phyloP scores from a whole-genome alignment of 2,797 vertebrate genomes.

The Sparidentex hasta region DNA sequence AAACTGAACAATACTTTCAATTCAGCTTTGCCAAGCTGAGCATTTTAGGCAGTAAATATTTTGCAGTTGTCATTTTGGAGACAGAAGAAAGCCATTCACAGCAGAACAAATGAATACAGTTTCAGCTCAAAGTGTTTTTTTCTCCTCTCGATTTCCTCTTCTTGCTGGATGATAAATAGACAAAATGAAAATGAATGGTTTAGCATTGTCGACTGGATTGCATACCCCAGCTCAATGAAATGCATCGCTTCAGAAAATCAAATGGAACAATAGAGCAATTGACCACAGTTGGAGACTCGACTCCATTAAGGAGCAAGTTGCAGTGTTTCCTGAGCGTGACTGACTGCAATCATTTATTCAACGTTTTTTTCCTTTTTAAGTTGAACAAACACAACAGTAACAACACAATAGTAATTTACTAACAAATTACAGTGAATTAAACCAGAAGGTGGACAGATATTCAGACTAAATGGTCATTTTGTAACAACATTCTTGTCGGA shows the following conservation, averaged over 20 bases:
- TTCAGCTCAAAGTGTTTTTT: constrained; percentile 32
- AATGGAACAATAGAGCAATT: constrained; percentile 58
- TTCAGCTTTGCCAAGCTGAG: constrained; percentile 43
- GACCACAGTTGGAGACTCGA: constrained; percentile 30
- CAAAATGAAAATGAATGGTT: constrained; percentile 72
- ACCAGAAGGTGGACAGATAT: constrained; percentile 1
- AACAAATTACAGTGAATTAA: constrained; percentile 22
- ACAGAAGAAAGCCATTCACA: constrained; percentile 46
- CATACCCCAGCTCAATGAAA: constrained; percentile 56
- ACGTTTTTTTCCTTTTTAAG: constrained; percentile 20
- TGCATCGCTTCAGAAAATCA: constrained; percentile 64
- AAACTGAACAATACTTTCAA: constrained; percentile 46
- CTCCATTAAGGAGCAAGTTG: constrained; percentile 23
- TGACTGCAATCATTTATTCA: constrained; percentile 48
- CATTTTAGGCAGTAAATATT: constrained; percentile 50
- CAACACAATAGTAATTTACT: not conserved
- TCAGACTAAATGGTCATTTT: constrained; percentile 8
- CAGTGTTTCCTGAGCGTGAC: constrained; percentile 25
- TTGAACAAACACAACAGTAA: no score
- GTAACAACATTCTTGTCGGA: not conserved
- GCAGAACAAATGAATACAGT: constrained; percentile 61
- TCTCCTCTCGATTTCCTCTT: constrained; percentile 32
- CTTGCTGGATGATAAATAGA: constrained; percentile 63
- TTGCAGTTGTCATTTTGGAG: constrained; percentile 57
- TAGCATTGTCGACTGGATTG: constrained; percentile 49